Evolutionary conservation across 2,888 invertebrate species (phyloP), one percentile per base, ranked within the genome.

Genomic region (Physocephala rufipes): DNA sequence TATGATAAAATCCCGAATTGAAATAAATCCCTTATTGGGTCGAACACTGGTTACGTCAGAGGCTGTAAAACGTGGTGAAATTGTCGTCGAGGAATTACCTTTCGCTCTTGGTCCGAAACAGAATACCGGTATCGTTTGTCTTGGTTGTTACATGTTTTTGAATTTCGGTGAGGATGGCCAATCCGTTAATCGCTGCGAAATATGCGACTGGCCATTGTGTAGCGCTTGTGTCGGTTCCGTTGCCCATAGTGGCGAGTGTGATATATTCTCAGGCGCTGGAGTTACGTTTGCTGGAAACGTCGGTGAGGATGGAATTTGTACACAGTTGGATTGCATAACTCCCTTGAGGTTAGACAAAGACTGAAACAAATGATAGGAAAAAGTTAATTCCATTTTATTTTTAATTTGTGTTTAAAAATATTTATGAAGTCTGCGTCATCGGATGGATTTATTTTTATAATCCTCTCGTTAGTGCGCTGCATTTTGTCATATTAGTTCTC

Each of bases 321-420:
- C 91, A 4, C 94, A 94, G 82, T 89, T 92, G 74, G 95, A 95
- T 86, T 95, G 95, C 84, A 91, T 95, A 78, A 92, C 93, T 19
- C 93, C 94, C 15, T 86, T 95, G 76, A 89, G 92, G 91, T 91
- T 87, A 84, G 84, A 83, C 67, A 61, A 26, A 59, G 5, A 15
- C 1, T 12, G 9, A 12, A 45, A 45, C 45, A 45, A 15, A 45
- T 12, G n/a, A 55, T 24, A n/a, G 15, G 58, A 58, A 58, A 58
- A 26, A 15, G 28, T 58, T 5, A 24, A 12, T n/a, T n/a, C n/a
- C n/a, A n/a, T n/a, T n/a, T n/a, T n/a, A n/a, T n/a, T n/a, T n/a
- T n/a, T n/a, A n/a, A n/a, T n/a, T n/a, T n/a, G n/a, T n/a, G n/a
- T n/a, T n/a, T n/a, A n/a, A n/a, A n/a, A n/a, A n/a, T n/a, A n/a